phyloP scores from a whole-genome alignment of 2,888 invertebrate genomes.

The Acleris literana region DNA sequence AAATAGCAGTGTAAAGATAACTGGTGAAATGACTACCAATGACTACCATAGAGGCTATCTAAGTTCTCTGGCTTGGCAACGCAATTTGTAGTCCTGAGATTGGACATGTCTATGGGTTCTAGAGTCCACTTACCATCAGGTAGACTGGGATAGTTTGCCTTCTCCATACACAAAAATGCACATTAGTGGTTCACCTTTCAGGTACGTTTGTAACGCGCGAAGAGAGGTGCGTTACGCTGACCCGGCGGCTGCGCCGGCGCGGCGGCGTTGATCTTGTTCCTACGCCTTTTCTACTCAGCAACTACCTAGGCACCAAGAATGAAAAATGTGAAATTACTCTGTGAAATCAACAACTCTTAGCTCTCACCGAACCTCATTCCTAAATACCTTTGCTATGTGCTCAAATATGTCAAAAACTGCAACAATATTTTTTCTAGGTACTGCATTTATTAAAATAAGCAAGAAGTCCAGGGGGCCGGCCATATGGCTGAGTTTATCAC shows the following conservation, averaged over 20 bases:
- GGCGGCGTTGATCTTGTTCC: constrained; percentile 74
- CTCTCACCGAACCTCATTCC: neutral
- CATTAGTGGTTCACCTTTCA: constrained; percentile 38
- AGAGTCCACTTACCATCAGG: no score
- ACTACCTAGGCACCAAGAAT: constrained; percentile 63
- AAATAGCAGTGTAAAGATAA: no score
- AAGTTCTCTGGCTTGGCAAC: no score
- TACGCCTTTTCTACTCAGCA: constrained; percentile 79
- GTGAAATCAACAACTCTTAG: constrained; percentile 41
- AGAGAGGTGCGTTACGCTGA: constrained; percentile 57
- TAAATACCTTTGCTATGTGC: constrained; percentile 1
- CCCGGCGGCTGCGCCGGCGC: constrained; percentile 54
- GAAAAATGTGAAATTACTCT: constrained; percentile 68
- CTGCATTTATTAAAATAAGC: constrained; percentile 24
- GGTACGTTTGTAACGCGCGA: constrained; percentile 49
- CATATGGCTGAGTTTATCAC: no score
- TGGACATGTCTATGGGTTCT: no score
- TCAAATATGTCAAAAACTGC: constrained; percentile 8
- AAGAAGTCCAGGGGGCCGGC: no score
- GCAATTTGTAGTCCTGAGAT: no score
- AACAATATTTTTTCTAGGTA: constrained; percentile 30
- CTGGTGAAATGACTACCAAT: no score
- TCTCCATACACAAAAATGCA: no score
- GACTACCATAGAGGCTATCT: no score
- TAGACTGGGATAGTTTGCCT: no score